Conservation (phyloP, 2,888 invertebrate species). For the Oxycera nigricornis region DNA sequence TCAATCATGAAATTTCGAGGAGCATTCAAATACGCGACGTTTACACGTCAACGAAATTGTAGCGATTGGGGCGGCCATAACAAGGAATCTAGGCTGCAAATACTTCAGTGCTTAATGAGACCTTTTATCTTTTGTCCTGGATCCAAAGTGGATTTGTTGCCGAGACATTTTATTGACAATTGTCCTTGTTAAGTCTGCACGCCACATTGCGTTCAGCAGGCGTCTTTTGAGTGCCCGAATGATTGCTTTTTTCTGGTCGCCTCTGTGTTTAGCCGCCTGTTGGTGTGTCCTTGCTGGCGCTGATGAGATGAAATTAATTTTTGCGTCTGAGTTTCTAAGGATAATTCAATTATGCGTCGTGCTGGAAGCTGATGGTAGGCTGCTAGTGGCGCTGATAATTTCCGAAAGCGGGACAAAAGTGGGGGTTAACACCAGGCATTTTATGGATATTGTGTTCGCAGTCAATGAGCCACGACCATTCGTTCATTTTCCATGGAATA, state of each 20-base stretch:
- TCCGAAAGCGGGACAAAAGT: neutral
- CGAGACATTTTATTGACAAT: conserved; percentile 32
- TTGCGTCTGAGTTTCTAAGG: conserved; percentile 5
- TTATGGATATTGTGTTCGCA: conserved; percentile 17
- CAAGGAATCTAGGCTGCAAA: conserved; percentile 20
- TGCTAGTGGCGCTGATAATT: neutral
- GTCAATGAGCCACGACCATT: conserved; percentile 22
- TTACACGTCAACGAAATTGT: conserved; percentile 39
- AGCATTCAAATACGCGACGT: conserved; percentile 22
- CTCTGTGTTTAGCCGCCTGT: conserved; percentile 29
- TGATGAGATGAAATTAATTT: conserved; percentile 36
- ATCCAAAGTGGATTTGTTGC: conserved; percentile 36
- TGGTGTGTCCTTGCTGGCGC: neutral
- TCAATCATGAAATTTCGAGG: conserved; percentile 4
- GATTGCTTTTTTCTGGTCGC: conserved; percentile 39
- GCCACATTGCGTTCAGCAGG: conserved; percentile 14
- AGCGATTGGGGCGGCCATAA: conserved; percentile 30
- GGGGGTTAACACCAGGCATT: neutral
- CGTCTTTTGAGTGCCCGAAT: conserved; percentile 26
- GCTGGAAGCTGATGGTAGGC: neutral
- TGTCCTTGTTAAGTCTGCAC: conserved; percentile 20
- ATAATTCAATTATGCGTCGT: conserved; percentile 31
- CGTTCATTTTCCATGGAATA: too few relatives aligned
- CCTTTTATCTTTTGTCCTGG: conserved; percentile 39
- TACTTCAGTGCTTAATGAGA: conserved; percentile 37